Evolutionary conservation across 1,140 invertebrate genomes (phyloP), one percentile per base, ranked within the genome.

Genomic region (Phenacoccus solenopsis): DNA sequence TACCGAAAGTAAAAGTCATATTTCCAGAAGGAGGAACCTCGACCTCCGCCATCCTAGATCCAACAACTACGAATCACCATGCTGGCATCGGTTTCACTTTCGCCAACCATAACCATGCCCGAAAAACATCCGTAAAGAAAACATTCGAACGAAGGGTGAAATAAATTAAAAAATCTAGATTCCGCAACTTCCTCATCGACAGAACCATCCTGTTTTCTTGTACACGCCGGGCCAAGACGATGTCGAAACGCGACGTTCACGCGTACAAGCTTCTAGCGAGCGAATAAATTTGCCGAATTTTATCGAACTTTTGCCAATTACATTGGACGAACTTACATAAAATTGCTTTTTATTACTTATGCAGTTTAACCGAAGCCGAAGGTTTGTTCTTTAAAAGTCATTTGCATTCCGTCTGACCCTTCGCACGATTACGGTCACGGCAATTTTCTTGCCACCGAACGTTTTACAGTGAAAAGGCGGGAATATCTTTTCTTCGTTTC

Each of bases 261-360:
- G 38, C 13, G 16, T 49, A 49, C 38, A n/a, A 32, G 5, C n/a
- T n/a, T n/a, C n/a, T 49, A 49, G 20, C 10, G 25, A 7, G 22
- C 59, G 25, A 64, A 64, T 64, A 64, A 64, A 64, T 64, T 16
- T 64, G 22, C 38, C 59, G 59, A 64, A 64, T 64, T 64, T 64
- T 64, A 64, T 64, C 59, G 59, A 64, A 64, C 59, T 64, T 64
- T 64, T 64, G 59, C 59, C 59, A 64, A 64, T 64, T 64, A 64
- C 59, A 64, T 64, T 64, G 2, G 22, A 20, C 25, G 59, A 64
- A 64, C 59, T 64, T 64, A 64, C 59, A 64, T 64, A 64, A 64
- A 64, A 64, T 64, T 27, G 59, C 59, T 64, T 64, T 64, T 64
- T 64, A 64, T 64, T 64, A 64, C 59, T 64, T 64, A 64, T 64